Evolutionary conservation across 2,888 invertebrate species (phyloP), one percentile per base, ranked within the genome.

Genomic region (Agrotis puta): DNA sequence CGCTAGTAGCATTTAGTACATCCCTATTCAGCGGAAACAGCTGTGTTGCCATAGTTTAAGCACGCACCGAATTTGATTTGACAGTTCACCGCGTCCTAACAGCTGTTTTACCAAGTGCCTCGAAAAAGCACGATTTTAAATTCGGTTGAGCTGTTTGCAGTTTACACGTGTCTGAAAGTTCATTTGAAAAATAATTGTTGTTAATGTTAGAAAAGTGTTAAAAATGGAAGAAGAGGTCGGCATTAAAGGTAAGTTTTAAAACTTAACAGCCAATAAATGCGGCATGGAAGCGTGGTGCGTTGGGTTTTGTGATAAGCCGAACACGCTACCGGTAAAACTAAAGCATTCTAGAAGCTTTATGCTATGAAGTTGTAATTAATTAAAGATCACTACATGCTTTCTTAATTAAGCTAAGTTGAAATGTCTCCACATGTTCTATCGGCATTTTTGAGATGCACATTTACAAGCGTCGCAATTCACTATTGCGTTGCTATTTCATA

Each of bases 81-180:
- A 95, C 94, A 93, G 90, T 92, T 92, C 90, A 83, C 70, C 90
- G 94, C 94, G 93, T 94, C 94, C 89, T 83, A 94, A 95, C 95
- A 95, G 95, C 95, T 95, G 95, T 93, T 94, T 93, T 88, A 86
- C 89, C 87, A 86, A 90, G 90, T 87, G 87, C 84, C 84, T 88
- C 87, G 87, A 85, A 89, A 90, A 88, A 89, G 83, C 88, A 87
- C 87, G 84, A 88, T 90, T 92, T 92, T 87, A 88, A 90, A 90
- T 88, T 86, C 77, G 54, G 85, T 85, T 84, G 72, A 84, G 83
- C 87, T 87, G 85, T 81, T 83, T 87, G 85, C 95, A 95, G 85
- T 81, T 83, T 87, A 85, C 95, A 95, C 94, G 94, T 95, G 94
- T 91, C 90, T 73, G 57, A 68, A 64, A 81, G 84, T 75, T 80